Conservation (phyloP, 2,888 invertebrate genomes). For the Geophilus truncorum region DNA sequence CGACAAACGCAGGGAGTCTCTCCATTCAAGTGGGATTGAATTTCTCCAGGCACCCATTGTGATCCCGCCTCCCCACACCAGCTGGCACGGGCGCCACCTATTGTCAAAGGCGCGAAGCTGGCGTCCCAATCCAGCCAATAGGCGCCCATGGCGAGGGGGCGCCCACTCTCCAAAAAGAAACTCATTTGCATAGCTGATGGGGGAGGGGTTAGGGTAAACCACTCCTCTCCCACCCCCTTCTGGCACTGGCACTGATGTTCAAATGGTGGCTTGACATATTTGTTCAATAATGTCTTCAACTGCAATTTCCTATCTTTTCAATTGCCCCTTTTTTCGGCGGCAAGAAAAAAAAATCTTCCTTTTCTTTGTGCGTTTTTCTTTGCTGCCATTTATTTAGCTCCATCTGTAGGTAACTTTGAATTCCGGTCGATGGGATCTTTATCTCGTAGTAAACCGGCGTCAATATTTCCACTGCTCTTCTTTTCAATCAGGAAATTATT, state of each 20-base stretch:
- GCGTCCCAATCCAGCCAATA: slow-evolving; percentile 4
- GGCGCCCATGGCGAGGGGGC: slow-evolving; percentile 3
- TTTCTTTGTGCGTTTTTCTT: neutral
- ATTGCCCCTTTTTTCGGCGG: neutral
- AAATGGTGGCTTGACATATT: neutral
- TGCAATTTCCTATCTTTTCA: neutral
- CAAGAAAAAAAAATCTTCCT: neutral
- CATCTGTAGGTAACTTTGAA: neutral
- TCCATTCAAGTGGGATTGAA: slow-evolving; percentile 10
- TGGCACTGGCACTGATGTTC: neutral
- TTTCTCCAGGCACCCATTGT: slow-evolving; percentile 10
- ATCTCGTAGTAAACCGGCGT: neutral
- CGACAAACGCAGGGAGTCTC: slow-evolving; percentile 4
- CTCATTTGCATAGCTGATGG: neutral
- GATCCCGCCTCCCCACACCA: slow-evolving; percentile 10
- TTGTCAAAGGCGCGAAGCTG: slow-evolving; percentile 4
- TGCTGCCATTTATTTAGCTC: neutral
- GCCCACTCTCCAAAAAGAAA: neutral
- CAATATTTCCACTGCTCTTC: slow-evolving; percentile 4
- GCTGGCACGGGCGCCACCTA: slow-evolving; percentile 10
- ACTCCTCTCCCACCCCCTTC: neutral
- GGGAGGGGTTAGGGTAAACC: neutral
- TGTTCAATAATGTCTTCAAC: neutral
- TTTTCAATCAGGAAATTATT: slow-evolving; percentile 10
- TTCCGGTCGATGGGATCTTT: neutral